phyloP scores from a whole-genome alignment of 1,140 invertebrate species.

The Papilio machaon region DNA sequence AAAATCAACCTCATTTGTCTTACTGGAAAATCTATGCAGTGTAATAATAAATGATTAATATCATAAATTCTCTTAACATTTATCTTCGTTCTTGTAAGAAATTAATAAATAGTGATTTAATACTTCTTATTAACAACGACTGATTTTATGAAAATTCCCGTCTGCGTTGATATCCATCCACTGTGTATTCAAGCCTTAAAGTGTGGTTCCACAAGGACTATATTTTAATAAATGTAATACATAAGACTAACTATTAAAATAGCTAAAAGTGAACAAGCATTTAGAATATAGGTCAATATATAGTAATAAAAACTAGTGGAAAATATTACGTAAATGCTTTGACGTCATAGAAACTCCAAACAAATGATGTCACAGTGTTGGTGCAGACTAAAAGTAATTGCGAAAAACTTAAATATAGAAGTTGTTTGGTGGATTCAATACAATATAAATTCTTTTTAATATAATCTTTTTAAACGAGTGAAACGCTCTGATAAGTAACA shows the following conservation, averaged over 20 bases:
- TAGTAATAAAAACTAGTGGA: neutral
- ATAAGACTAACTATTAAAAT: too few relatives aligned
- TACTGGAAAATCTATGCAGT: neutral
- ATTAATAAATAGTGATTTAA: neutral
- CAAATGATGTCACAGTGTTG: neutral
- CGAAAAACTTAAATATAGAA: neutral
- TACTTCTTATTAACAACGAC: slow-evolving; percentile 2
- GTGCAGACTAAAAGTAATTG: neutral
- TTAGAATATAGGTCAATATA: neutral
- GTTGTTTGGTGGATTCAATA: neutral
- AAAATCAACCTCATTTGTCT: neutral
- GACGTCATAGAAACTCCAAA: neutral
- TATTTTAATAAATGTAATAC: too few relatives aligned
- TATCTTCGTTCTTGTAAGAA: neutral
- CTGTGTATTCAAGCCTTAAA: neutral
- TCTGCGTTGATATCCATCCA: neutral
- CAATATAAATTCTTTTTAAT: neutral
- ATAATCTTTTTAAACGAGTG: neutral
- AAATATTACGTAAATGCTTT: neutral
- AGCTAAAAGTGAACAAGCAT: neutral
- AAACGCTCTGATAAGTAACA: neutral
- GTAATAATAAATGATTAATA: neutral
- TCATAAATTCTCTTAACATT: neutral
- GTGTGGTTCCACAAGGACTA: too few relatives aligned
- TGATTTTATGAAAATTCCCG: neutral